These are phyloP conservation scores for Steromphala cineraria DNA, from an alignment of 2,888 invertebrate genomes.

Conservation along the genomic window DNA sequence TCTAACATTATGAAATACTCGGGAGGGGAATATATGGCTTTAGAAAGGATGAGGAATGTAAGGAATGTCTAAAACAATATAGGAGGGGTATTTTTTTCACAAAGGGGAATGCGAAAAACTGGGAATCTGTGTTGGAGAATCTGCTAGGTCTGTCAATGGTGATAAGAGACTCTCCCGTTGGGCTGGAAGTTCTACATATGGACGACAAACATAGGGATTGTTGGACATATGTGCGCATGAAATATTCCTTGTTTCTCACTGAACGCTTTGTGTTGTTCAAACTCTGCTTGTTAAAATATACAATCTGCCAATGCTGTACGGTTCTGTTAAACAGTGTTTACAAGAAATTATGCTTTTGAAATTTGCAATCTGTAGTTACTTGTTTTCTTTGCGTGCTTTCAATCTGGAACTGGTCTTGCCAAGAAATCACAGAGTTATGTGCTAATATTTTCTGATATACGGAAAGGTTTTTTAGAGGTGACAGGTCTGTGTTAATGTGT, in stretches of 20 bases:
- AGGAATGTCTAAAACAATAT: slow-evolving; percentile 1
- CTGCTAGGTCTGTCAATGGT: not conserved
- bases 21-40: not conserved
- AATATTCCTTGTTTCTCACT: not conserved
- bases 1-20: no score
- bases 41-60: not conserved
- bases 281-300: not conserved
- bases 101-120: not conserved
- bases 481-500: no score
- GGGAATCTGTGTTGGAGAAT: not conserved
- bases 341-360: not conserved
- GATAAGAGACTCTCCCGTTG: not conserved
- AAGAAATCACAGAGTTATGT: no score
- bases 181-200: not conserved
- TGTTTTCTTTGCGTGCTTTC: not conserved
- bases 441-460: no score
- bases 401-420: not conserved
- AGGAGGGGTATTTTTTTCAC: not conserved
- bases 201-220: not conserved
- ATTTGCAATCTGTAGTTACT: not conserved
- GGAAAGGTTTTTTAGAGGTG: no score
- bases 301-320: not conserved
- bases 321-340: not conserved
- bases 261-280: not conserved
- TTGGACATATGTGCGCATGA: slow-evolving; percentile 1